A percentile compares a stretch with the other conserved stretches of the same genome.
Evolutionary conservation across 2,888 invertebrate species (phyloP).

Genomic region (Lagria hirta): DNA sequence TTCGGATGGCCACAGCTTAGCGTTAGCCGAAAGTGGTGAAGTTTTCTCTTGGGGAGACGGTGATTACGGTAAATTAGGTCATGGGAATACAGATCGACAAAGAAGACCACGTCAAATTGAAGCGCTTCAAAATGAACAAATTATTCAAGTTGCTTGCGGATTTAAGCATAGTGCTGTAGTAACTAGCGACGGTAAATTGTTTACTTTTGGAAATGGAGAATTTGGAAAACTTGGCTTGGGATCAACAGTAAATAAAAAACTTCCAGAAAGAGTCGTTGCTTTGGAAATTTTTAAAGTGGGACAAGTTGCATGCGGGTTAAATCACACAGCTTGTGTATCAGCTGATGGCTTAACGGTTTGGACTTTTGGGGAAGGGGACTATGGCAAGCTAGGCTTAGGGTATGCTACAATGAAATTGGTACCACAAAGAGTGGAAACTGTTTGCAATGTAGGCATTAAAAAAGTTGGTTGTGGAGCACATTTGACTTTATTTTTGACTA

Average conservation of each 20-base stretch:
- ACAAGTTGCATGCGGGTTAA: constrained; percentile 63
- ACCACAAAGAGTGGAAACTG: constrained; percentile 58
- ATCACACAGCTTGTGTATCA: constrained; percentile 64
- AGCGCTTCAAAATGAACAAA: constrained; percentile 62
- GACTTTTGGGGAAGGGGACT: constrained; percentile 68
- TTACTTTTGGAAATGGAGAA: constrained; percentile 67
- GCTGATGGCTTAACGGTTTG: constrained; percentile 61
- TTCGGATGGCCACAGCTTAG: constrained; percentile 66
- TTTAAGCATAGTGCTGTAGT: constrained; percentile 67
- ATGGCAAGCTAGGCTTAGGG: constrained; percentile 60
- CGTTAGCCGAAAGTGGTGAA: constrained; percentile 66
- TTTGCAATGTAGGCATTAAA: constrained; percentile 59
- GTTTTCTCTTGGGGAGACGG: constrained; percentile 70
- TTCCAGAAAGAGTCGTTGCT: constrained; percentile 60
- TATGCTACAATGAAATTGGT: constrained; percentile 54
- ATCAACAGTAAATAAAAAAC: constrained; percentile 62
- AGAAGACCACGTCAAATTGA: constrained; percentile 64
- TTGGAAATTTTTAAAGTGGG: constrained; percentile 58
- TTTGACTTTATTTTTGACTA: constrained; percentile 64
- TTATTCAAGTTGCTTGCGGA: constrained; percentile 60
- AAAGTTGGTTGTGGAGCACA: constrained; percentile 66
- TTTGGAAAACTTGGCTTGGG: constrained; percentile 64
- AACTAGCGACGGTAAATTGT: constrained; percentile 64
- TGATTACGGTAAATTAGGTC: constrained; percentile 64
- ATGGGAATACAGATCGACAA: constrained; percentile 65